phyloP scores from a whole-genome alignment of 2,797 vertebrate species.

The Gymnoscopelus microlampas region DNA sequence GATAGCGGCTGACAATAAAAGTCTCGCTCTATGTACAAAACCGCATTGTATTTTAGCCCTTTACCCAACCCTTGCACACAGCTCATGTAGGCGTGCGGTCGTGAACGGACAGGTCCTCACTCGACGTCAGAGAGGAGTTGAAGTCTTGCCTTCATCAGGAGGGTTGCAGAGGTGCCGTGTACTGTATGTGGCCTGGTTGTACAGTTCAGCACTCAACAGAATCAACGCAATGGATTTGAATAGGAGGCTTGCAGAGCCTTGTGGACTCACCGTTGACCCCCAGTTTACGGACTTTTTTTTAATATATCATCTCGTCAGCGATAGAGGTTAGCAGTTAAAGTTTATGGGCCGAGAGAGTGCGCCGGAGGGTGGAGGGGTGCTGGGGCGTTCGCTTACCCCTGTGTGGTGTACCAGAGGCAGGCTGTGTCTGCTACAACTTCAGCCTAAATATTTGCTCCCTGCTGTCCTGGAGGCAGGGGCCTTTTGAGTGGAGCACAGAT shows the following conservation, averaged over 20 bases:
- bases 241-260: conserved; percentile 24
- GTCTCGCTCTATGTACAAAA: conserved; percentile 19
- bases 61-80: no score
- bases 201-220: conserved; percentile 1
- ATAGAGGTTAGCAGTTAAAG: conserved; percentile 69
- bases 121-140: conserved; percentile 27
- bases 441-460: conserved; percentile 18
- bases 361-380: conserved; percentile 7
- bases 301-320: conserved; percentile 61
- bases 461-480: conserved; percentile 1
- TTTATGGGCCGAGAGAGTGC: conserved; percentile 68
- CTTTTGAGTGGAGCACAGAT: background rate
- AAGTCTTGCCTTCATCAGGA: conserved; percentile 16
- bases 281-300: conserved; percentile 75
- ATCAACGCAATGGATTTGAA: conserved; percentile 38
- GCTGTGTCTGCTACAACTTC: conserved; percentile 25
- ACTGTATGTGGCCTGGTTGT: background rate
- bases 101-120: background rate
- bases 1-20: conserved; percentile 38
- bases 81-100: no score
- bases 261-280: conserved; percentile 53
- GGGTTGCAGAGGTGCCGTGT: conserved; percentile 1
- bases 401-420: conserved; percentile 42
- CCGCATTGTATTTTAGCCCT: background rate
- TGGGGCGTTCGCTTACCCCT: conserved; percentile 21